Conservation (phyloP, 2,797 vertebrate genomes). For the Hippopotamyrus pictus region DNA sequence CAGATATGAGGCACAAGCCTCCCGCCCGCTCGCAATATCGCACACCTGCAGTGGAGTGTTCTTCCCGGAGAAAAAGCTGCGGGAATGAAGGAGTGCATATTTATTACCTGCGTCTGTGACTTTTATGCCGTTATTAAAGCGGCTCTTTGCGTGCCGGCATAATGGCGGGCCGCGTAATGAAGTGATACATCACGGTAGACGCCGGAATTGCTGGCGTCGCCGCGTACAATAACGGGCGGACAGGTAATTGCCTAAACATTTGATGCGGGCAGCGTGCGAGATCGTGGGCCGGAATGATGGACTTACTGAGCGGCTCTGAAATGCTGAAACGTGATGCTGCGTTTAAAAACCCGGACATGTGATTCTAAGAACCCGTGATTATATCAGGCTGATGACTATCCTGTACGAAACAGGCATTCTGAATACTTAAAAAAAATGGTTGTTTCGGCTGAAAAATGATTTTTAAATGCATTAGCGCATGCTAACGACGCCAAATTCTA, state of each 20-base stretch:
- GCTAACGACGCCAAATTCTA: background rate
- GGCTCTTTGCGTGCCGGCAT: background rate
- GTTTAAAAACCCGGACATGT: background rate
- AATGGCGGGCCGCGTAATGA: background rate
- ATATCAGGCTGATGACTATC: background rate
- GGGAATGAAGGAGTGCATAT: background rate
- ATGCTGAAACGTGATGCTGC: background rate
- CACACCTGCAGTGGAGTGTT: background rate
- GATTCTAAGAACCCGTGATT: background rate
- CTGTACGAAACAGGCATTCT: background rate
- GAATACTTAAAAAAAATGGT: background rate
- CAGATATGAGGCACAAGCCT: background rate
- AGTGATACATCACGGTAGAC: background rate
- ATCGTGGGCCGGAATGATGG: background rate
- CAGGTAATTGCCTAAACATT: background rate
- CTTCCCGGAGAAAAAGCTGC: background rate
- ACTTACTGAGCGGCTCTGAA: background rate
- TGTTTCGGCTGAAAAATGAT: background rate
- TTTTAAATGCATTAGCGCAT: background rate
- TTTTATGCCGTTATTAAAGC: slow-evolving; percentile 5
- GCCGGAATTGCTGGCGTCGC: background rate
- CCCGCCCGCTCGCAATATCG: background rate
- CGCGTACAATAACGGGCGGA: background rate
- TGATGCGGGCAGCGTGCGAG: background rate
- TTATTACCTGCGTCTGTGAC: background rate